A percentile compares a stretch with the other conserved stretches of the same genome.
These are phyloP conservation scores for Ceryle rudis DNA, from an alignment of 2,797 vertebrate species.

Conservation along the genomic window DNA sequence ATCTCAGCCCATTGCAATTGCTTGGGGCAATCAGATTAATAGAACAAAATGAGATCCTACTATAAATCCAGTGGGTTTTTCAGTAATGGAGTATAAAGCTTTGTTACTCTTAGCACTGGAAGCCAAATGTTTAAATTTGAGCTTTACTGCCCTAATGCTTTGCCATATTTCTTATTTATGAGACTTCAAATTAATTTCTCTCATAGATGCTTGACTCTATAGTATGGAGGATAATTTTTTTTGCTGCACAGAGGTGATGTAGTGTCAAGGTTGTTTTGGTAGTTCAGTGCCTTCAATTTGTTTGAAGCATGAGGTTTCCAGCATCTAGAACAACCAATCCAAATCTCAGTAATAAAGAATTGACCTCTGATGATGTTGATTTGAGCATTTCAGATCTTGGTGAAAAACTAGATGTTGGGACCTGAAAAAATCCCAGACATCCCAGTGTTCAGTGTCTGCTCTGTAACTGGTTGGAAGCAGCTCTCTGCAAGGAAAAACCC, in stretches of 20 bases:
- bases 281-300: background rate
- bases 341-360: background rate
- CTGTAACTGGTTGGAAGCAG: background rate
- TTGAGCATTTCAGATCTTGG: background rate
- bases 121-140: background rate
- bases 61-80: background rate
- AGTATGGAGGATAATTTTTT: background rate
- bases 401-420: background rate
- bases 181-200: background rate
- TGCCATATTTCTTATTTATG: background rate
- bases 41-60: constrained; percentile 23
- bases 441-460: background rate
- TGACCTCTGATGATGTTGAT: background rate
- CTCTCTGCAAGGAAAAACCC: background rate
- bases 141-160: background rate
- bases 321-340: background rate
- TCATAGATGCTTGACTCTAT: background rate
- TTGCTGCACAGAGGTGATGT: background rate
- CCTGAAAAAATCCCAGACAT: background rate
- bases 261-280: background rate
- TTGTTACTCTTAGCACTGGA: background rate
- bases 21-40: constrained; percentile 45
- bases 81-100: background rate
- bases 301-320: background rate
- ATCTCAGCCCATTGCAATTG: background rate